Base-by-base conservation (phyloP, 2,888 invertebrate genomes). In the Andrena haemorrhoa region DNA sequence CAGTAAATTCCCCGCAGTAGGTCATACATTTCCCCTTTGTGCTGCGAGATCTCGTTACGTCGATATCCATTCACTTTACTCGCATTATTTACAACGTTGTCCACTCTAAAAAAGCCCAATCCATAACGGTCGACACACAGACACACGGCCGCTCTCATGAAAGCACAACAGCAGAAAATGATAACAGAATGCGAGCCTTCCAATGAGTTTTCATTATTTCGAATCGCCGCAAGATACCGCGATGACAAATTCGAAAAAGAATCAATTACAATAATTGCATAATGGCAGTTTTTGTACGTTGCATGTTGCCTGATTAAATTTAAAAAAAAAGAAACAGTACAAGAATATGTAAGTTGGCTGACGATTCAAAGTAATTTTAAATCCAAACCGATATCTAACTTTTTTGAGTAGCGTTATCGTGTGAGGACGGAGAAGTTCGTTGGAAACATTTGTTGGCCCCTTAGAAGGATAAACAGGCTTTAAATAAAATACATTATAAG, bases 291-390 rank as follows among this genome's bases (percentile, higher is more conserved):
- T 47, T 31, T 26, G 10, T 51, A 56, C 23, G 51, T 66, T 56
- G 79, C 76, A 77, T 71, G 77, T 64, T 51, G 72, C 72, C 20
- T 69, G 47, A 70, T 75, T 23, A 23, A 63, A 61, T 64, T 31
- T 7, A 31, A 26, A n/a, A 26, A 69, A 1, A 12, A n/a, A 16
- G 41, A 41, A 41, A 41, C 41, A 41, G 12, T 41, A 41, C 41
- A 41, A 41, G 41, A 41, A 41, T 41, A 41, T 35, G 26, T 64
- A 29, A 35, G 64, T n/a, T 49, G 31, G 7, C 51, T 26, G n/a
- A 64, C 6, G 31, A 29, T 49, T 53, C 2, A 63, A 49, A 29
- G 1, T 31, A n/a, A 16, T n/a, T 33, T 51, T 31, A 2, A 71
- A 20, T 41, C 16, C 5, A 1, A 60, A 33, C 4, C 23, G 1